Evolutionary conservation across 2,113 vertebrate genomes (phyloP).

Genomic region (Bathybates hornii): DNA sequence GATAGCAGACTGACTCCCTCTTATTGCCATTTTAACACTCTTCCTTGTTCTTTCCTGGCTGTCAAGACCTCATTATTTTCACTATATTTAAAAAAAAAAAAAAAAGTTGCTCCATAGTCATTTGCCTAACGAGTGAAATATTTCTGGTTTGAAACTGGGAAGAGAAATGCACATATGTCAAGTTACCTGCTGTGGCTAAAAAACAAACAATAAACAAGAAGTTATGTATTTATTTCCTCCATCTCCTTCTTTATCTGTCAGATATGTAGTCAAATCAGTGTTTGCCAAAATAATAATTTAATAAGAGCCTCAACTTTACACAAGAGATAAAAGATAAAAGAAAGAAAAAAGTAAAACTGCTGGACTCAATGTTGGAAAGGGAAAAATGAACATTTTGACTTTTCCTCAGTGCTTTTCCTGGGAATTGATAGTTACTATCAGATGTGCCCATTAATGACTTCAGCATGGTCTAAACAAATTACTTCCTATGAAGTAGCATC

Average conservation of each 20-base stretch:
- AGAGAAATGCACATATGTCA: background rate
- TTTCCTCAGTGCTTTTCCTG: background rate
- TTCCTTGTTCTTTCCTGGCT: background rate
- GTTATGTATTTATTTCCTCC: background rate
- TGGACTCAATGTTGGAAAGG: background rate
- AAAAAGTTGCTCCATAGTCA: background rate
- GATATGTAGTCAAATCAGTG: background rate
- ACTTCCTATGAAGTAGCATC: background rate
- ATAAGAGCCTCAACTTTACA: background rate
- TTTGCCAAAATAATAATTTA: background rate
- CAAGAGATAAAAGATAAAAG: background rate
- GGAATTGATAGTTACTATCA: background rate
- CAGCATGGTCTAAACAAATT: background rate
- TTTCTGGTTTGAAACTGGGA: background rate
- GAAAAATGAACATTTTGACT: background rate
- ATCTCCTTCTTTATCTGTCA: background rate
- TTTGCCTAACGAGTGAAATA: background rate
- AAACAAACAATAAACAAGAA: background rate
- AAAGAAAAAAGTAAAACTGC: background rate
- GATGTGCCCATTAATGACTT: background rate
- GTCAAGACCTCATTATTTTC: background rate
- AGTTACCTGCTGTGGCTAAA: background rate
- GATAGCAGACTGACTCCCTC: background rate
- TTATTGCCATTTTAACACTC: background rate
- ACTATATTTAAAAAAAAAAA: background rate